phyloP scores from a whole-genome alignment of 1,140 invertebrate genomes.

The Eumeta japonica region DNA sequence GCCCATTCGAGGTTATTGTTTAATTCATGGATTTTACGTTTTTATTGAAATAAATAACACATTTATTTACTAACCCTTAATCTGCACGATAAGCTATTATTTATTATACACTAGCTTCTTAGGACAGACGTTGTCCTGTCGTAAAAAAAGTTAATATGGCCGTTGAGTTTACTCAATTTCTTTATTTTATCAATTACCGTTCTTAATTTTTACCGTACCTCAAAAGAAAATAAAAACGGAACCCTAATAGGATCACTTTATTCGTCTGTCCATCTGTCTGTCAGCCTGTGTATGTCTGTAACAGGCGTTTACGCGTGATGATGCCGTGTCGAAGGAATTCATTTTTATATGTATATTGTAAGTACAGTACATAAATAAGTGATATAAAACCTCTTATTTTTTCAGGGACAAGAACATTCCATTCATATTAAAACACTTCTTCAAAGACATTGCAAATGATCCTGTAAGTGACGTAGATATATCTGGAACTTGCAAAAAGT shows the following conservation, averaged over 20 bases:
- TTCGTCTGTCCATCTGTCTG: constrained; percentile 1
- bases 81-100: constrained; percentile 1
- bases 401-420: constrained; percentile 1
- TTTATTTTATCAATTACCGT: constrained; percentile 1
- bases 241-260: no score
- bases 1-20: background rate
- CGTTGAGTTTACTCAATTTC: constrained; percentile 1
- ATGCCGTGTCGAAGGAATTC: background rate
- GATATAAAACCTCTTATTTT: background rate
- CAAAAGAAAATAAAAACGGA: constrained; percentile 1
- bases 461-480: background rate
- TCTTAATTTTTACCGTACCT: constrained; percentile 1
- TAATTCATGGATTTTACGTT: constrained; percentile 1
- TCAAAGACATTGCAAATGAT: constrained; percentile 1
- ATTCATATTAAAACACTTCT: constrained; percentile 1
- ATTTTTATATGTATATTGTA: constrained; percentile 1
- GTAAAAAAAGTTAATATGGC: constrained; percentile 1
- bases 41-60: background rate
- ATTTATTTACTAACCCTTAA: background rate
- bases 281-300: background rate
- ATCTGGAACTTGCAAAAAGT: constrained; percentile 1
- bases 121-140: background rate
- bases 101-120: constrained; percentile 1
- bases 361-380: constrained; percentile 1
- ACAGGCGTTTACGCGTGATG: background rate